Percentiles rank a stretch among this genome's conserved stretches.
Conservation (phyloP, 1,140 invertebrate species). For the Leptinotarsa undecemlineata region DNA sequence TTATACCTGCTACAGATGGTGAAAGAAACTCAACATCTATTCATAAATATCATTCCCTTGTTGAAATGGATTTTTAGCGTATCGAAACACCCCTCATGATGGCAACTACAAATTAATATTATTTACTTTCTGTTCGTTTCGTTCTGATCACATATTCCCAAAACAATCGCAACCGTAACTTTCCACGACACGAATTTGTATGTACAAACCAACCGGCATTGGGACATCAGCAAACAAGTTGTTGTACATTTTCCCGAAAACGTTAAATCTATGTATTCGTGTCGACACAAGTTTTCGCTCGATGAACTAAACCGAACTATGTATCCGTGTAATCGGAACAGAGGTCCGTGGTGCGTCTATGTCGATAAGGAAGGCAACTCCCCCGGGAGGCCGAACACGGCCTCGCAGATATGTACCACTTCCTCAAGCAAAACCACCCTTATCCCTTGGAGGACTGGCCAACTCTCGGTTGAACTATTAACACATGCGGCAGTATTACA, state of each 20-base stretch:
- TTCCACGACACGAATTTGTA: no score
- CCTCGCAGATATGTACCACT: constrained; percentile 50
- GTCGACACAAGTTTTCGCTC: constrained; percentile 46
- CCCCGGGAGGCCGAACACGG: constrained; percentile 44
- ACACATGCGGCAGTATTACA: constrained; percentile 45
- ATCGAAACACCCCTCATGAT: no score
- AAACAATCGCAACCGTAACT: no score
- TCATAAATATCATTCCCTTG: no score
- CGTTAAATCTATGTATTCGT: constrained; percentile 41
- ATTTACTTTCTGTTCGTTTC: no score
- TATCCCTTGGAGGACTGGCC: constrained; percentile 39
- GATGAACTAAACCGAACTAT: constrained; percentile 45
- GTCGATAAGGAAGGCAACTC: constrained; percentile 49
- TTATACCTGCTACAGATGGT: no score
- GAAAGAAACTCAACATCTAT: no score
- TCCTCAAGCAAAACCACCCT: constrained; percentile 45
- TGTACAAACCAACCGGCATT: constrained; percentile 34
- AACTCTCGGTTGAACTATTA: constrained; percentile 47
- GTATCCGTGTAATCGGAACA: constrained; percentile 53
- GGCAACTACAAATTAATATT: no score
- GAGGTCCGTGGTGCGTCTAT: constrained; percentile 46
- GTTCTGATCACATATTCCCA: no score
- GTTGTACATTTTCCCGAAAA: constrained; percentile 40
- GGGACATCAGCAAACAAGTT: constrained; percentile 30
- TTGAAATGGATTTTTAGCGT: no score